Base-by-base conservation (phyloP, 2,797 vertebrate genomes). In the Pipistrellus nathusii region DNA sequence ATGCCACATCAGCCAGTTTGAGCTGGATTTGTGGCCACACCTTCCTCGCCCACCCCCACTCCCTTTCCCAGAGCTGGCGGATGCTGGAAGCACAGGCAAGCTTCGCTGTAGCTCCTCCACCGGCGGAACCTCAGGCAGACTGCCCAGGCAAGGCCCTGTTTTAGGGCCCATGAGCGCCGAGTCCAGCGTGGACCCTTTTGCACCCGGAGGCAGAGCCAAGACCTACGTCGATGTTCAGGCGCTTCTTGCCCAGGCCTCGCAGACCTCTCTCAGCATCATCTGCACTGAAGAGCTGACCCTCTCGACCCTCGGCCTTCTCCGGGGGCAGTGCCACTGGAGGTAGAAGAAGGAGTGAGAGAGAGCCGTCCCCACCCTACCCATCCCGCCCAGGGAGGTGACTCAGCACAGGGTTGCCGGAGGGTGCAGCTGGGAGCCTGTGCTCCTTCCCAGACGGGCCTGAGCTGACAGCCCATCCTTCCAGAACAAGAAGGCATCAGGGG, bases 151-250 rank as follows among this genome's bases (percentile, higher is more conserved):
- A 12, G 25, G 35, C 57, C 57, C 69, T 27, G 0, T 2, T 8
- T 38, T 11, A 62, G 72, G 23, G 44, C 8, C 5, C 2, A 1
- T 12, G 38, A 0, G 66, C 2, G 2, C 82, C 66, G 1, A 1
- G 20, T 8, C 41, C 3, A 4, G 23, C 5, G 10, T 17, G 0
- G 51, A 8, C 13, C 2, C 15, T 13, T n/a, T 21, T 2, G 4
- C 2, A 0, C 3, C 11, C 0, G 8, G 18, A 8, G 0, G 1
- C 0, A 0, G 14, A 32, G 38, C 6, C 0, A 64, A 86, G 76
- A 90, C 97, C 81, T 90, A 94, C 92, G 0, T 95, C 53, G 3
- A 96, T 35, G 27, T 92, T 76, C 30, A 96, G 93, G 71, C 0
- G 48, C 90, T 80, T 90, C 76, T 23, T 86, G 82, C 86, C 72